These are phyloP conservation scores for Thysanoteuthis rhombus DNA, from an alignment of 2,888 invertebrate species.

Conservation along the genomic window DNA sequence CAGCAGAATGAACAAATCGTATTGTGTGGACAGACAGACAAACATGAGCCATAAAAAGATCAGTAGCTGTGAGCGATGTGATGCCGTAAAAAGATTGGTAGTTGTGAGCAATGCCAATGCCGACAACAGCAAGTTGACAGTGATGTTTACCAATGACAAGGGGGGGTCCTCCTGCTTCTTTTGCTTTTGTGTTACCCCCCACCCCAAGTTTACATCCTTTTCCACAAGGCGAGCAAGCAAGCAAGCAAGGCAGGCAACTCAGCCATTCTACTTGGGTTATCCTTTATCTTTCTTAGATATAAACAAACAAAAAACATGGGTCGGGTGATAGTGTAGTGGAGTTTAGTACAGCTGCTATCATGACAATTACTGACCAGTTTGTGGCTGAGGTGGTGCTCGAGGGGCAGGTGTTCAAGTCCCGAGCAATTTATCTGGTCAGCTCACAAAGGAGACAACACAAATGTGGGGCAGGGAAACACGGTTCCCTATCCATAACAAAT, in stretches of 20 bases:
- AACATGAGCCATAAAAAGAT: too few relatives aligned
- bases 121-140: background rate
- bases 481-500: background rate
- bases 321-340: background rate
- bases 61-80: too few relatives aligned
- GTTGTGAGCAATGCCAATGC: background rate
- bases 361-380: background rate
- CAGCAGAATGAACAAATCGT: too few relatives aligned
- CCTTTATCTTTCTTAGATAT: background rate
- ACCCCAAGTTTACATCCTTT: background rate
- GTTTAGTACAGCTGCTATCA: background rate
- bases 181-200: rapidly evolving
- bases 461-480: too few relatives aligned
- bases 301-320: background rate
- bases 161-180: background rate
- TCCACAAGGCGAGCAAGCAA: background rate
- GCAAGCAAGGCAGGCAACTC: background rate
- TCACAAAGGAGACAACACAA: background rate
- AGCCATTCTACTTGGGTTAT: background rate
- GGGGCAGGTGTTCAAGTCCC: background rate
- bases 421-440: background rate
- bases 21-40: too few relatives aligned
- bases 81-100: too few relatives aligned
- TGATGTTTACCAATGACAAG: background rate
- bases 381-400: background rate